Percentiles rank a stretch among this genome's conserved stretches.
Evolutionary conservation across 2,113 vertebrate species (phyloP).

Genomic region (Anas platyrhynchos): DNA sequence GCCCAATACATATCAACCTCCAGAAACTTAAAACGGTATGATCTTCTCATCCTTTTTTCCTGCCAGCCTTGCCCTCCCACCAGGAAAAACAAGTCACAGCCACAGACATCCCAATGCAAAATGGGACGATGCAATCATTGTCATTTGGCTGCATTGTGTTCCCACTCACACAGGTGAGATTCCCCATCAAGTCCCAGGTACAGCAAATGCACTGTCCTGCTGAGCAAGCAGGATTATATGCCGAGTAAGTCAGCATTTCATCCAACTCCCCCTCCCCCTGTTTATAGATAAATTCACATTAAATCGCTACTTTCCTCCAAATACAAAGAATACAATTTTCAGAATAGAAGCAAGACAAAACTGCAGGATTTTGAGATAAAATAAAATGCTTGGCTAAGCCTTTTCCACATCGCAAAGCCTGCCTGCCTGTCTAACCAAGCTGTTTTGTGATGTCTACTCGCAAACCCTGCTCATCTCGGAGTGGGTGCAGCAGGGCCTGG

Average conservation of each 20-base stretch:
- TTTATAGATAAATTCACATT: background rate
- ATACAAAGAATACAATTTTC: background rate
- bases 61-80: background rate
- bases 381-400: background rate
- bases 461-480: background rate
- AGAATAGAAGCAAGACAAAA: background rate
- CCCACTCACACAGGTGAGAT: background rate
- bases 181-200: background rate
- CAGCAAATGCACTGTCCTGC: background rate
- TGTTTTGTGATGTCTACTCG: background rate
- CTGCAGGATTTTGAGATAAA: background rate
- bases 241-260: background rate
- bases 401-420: background rate
- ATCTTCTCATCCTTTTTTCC: background rate
- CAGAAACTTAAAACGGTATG: background rate
- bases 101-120: background rate
- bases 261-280: background rate
- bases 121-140: background rate
- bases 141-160: conserved; percentile 9
- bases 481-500: background rate
- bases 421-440: background rate
- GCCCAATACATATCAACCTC: background rate
- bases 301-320: background rate
- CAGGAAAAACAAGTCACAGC: background rate
- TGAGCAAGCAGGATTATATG: accelerated